Percentiles rank a stretch among this genome's conserved stretches.
phyloP scores from a whole-genome alignment of 2,888 invertebrate species.

The Drepanosiphum platanoidis region DNA sequence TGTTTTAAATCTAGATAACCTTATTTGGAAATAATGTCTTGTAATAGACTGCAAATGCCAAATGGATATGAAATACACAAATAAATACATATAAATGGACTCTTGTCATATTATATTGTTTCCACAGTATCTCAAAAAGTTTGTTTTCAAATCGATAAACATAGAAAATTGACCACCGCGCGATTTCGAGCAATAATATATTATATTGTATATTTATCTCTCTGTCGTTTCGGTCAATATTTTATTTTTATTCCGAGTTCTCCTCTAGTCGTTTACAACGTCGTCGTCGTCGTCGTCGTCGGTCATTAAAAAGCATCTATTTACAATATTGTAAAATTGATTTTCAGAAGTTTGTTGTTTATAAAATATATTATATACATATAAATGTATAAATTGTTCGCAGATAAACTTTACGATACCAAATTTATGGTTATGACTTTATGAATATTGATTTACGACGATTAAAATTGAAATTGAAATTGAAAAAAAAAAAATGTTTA shows the following conservation, averaged over 20 bases:
- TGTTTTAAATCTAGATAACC: neutral
- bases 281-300: too few relatives aligned
- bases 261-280: neutral
- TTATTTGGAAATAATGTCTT: slow-evolving; percentile 5
- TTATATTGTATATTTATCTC: neutral
- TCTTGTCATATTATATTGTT: slow-evolving; percentile 8
- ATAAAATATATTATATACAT: too few relatives aligned
- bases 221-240: neutral
- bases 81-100: slow-evolving; percentile 21
- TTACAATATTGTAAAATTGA: neutral
- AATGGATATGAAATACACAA: neutral
- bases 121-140: neutral
- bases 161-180: neutral
- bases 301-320: neutral
- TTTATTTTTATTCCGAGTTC: neutral
- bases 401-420: neutral
- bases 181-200: neutral
- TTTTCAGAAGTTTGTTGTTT: neutral
- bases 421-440: neutral
- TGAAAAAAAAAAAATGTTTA: neutral
- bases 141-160: neutral
- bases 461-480: neutral
- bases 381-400: too few relatives aligned
- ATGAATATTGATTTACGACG: neutral
- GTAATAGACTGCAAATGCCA: neutral